Evolutionary conservation across 1,140 invertebrate species (phyloP), one percentile per base, ranked within the genome.

Genomic region (Lineus longissimus): DNA sequence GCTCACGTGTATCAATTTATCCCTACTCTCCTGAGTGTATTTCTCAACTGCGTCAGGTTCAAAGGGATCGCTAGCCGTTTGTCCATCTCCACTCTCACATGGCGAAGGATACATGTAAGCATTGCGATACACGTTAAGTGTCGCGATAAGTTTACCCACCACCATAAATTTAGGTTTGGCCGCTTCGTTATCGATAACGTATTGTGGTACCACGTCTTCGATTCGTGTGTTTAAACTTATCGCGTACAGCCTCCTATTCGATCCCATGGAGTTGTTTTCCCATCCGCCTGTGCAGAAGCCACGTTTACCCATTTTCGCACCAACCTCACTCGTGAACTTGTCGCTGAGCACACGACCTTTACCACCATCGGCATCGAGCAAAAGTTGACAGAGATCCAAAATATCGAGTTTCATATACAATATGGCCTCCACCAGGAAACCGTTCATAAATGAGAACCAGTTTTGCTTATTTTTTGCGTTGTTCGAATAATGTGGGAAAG

Each of bases 401-500:
- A 51, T 51, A 27, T 51, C 47, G 6, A 51, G 47, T 7, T 51
- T n/a, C 47, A 51, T 4, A 51, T 51, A 51, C 47, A 51, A 7
- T 7, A 51, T 4, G n/a, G 47, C 47, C n/a, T 51, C 47, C 4
- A 51, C n/a, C n/a, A 51, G 47, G n/a, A 51, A 51, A 4, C 47
- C 47, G 47, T 51, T 51, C 47, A 51, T 51, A n/a, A 7, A 51
- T 7, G 6, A 7, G 47, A 51, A 51, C 47, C 47, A 51, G 6
- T 51, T 51, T n/a, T 51, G 47, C n/a, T 51, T 51, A n/a, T 51
- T 51, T 51, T 51, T 51, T 51, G 47, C 47, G 47, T 51, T 51
- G n/a, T n/a, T 51, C 6, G 47, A 51, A 51, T 51, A 51, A 27
- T 51, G 47, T n/a, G 47, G 47, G n/a, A 51, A 51, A 6, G 47